phyloP scores from a whole-genome alignment of 2,888 invertebrate species.

The Agrotis puta region DNA sequence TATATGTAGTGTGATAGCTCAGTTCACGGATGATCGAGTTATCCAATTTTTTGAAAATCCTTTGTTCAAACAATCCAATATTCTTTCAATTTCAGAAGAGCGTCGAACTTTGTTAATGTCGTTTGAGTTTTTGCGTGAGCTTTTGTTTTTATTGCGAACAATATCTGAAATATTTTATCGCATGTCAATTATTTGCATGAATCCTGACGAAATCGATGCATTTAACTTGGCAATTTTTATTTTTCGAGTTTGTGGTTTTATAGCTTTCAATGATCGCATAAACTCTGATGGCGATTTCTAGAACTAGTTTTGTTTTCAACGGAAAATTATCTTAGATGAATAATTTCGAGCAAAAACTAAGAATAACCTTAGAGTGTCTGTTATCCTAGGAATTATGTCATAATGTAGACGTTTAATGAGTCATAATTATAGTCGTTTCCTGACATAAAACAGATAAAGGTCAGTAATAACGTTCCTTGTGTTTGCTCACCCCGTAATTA shows the following conservation, averaged over 20 bases:
- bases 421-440: constrained; percentile 32
- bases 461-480: constrained; percentile 40
- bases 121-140: constrained; percentile 8
- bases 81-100: constrained; percentile 34
- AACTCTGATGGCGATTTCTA: not conserved
- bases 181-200: not conserved
- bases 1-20: constrained; percentile 17
- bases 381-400: constrained; percentile 3
- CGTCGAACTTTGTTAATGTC: constrained; percentile 1
- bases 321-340: not conserved
- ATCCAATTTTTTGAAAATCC: constrained; percentile 25
- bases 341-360: not conserved
- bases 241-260: not conserved
- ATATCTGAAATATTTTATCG: constrained; percentile 5
- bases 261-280: not conserved
- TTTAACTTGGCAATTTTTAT: not conserved
- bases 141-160: not conserved
- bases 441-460: constrained; percentile 39
- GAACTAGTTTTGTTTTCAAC: not conserved
- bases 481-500: constrained; percentile 50
- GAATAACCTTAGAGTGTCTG: not conserved
- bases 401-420: constrained; percentile 15
- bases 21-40: constrained; percentile 27
- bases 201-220: not conserved
- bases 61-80: constrained; percentile 23